Evolutionary conservation across 2,113 vertebrate species (phyloP).

Genomic region (Ophthalmolycus amberensis): DNA sequence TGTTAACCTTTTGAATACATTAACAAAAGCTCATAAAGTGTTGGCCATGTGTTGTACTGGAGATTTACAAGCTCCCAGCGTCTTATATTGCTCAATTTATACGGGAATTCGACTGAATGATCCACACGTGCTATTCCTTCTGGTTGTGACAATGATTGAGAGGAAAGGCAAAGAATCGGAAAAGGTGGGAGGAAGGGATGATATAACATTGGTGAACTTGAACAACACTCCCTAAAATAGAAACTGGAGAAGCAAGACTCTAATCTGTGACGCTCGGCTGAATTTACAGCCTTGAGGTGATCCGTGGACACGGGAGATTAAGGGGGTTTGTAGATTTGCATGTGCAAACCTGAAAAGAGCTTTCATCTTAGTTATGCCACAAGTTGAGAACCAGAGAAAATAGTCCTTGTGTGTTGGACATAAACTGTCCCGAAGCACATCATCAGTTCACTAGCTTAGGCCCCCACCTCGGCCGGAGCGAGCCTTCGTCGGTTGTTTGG

Average conservation of each 20-base stretch:
- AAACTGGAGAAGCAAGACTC: slow-evolving; percentile 46
- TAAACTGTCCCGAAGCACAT: slow-evolving; percentile 27
- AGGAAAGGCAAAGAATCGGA: slow-evolving; percentile 2
- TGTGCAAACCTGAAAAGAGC: slow-evolving; percentile 37
- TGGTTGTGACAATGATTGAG: slow-evolving; percentile 27
- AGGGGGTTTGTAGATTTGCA: slow-evolving; percentile 30
- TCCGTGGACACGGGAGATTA: slow-evolving; percentile 58
- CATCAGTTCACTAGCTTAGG: no score
- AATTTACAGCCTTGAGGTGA: slow-evolving; percentile 44
- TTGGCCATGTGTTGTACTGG: background rate
- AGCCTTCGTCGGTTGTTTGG: no score
- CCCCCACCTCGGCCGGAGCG: no score
- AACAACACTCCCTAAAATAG: slow-evolving; percentile 55
- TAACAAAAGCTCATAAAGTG: background rate
- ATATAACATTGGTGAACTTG: slow-evolving; percentile 64
- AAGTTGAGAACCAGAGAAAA: slow-evolving; percentile 25
- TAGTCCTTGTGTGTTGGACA: slow-evolving; percentile 10
- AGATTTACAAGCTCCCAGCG: background rate
- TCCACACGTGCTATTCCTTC: slow-evolving; percentile 15
- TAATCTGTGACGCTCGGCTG: slow-evolving; percentile 61
- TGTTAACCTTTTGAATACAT: slow-evolving; percentile 10
- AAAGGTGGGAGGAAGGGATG: slow-evolving; percentile 29
- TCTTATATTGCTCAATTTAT: background rate
- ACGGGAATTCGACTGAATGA: slow-evolving; percentile 11
- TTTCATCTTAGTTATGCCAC: background rate